Percentiles rank a stretch among this genome's conserved stretches.
phyloP scores from a whole-genome alignment of 2,113 vertebrate genomes.

The Mystacornis crossleyi region DNA sequence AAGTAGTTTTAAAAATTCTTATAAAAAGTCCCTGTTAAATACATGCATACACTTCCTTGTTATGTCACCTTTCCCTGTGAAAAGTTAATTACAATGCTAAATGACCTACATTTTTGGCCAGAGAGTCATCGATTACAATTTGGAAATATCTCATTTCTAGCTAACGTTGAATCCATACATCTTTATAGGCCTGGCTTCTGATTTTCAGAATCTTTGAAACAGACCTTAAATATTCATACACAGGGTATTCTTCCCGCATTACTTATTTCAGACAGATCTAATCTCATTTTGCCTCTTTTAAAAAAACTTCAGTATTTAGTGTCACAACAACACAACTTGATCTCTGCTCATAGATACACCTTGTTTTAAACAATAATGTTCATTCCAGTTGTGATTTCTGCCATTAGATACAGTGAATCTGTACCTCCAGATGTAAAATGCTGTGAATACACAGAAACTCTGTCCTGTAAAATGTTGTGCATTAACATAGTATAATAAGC shows the following conservation, averaged over 20 bases:
- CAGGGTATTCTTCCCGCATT: not conserved
- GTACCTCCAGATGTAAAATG: not conserved
- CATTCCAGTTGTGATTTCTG: not conserved
- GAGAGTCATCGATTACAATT: not conserved
- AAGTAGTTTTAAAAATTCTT: not conserved
- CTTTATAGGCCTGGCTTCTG: not conserved
- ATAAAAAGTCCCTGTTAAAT: not conserved
- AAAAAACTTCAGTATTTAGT: not conserved
- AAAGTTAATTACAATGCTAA: not conserved
- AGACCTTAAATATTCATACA: not conserved
- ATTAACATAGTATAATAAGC: not conserved
- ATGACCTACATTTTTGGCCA: not conserved
- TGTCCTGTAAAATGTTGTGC: slow-evolving; percentile 5
- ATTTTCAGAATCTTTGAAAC: not conserved
- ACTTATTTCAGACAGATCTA: not conserved
- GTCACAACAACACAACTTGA: not conserved
- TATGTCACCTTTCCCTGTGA: not conserved
- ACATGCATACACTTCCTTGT: not conserved
- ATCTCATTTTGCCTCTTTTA: not conserved
- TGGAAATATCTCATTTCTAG: not conserved
- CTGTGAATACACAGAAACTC: not conserved
- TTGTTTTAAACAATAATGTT: not conserved
- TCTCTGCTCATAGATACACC: not conserved
- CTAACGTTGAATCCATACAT: not conserved
- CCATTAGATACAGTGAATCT: not conserved